Percentiles rank a stretch among this genome's conserved stretches.
Evolutionary conservation across 2,797 vertebrate species (phyloP).

Genomic region (Sebastes itinus): DNA sequence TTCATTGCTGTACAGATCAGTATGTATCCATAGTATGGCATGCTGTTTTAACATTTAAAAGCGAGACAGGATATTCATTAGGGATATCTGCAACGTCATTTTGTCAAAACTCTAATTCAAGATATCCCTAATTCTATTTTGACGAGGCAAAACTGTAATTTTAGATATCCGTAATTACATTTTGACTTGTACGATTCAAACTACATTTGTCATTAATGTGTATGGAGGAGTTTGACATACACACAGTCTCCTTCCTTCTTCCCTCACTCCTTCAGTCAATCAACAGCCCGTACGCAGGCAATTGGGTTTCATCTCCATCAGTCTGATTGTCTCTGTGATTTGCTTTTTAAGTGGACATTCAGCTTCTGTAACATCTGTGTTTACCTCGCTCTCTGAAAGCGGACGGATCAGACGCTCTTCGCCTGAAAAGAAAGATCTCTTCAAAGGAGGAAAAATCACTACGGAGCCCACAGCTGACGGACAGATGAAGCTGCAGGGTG

Average conservation of each 20-base stretch:
- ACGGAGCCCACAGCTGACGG: background rate
- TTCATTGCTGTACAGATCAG: background rate
- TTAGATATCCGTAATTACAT: too few species aligned
- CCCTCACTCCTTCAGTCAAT: background rate
- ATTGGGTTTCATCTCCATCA: conserved; percentile 13
- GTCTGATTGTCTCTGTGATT: conserved; percentile 27
- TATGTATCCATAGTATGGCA: background rate
- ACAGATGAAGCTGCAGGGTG: conserved; percentile 24
- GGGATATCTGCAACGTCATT: too few species aligned
- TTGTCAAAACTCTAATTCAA: too few species aligned
- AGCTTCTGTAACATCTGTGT: conserved; percentile 31
- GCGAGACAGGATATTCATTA: too few species aligned
- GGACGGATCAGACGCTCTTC: background rate
- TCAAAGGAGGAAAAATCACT: conserved; percentile 20
- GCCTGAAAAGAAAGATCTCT: conserved; percentile 11
- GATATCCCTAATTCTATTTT: too few species aligned
- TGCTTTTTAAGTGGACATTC: conserved; percentile 35
- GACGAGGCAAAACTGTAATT: too few species aligned
- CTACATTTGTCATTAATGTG: too few species aligned
- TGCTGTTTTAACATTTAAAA: too few species aligned
- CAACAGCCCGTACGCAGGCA: background rate
- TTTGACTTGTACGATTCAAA: too few species aligned
- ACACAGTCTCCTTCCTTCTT: background rate
- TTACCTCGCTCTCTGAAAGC: conserved; percentile 20
- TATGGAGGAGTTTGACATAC: background rate